Evolutionary conservation across 2,113 vertebrate genomes (phyloP), one percentile per base, ranked within the genome.

Genomic region (Nesogale talazaci): DNA sequence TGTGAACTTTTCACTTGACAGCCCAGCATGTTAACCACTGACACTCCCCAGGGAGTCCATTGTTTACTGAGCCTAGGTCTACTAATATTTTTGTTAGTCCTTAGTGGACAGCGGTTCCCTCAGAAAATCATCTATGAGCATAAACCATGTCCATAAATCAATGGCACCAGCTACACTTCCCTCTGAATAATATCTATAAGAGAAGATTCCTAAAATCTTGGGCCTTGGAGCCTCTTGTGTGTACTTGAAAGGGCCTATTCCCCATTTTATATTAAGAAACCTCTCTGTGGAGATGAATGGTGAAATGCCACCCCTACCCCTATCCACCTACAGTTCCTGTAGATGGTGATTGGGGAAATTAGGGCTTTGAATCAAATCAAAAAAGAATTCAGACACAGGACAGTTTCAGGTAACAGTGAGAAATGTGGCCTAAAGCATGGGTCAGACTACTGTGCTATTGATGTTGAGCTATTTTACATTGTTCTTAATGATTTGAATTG

Each of bases 1-100:
- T 72, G 70, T 34, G 8, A 72, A 23, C 70, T 34, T 36, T 36
- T 36, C 20, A 72, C n/a, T 72, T 36, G 19, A 3, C 34, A 72
- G 34, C 34, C 34, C 34, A 72, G 34, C 36, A 34, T 1, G 16
- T 72, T 72, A 72, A 72, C 70, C 19, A 70, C 36, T 72, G 19
- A 27, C 9, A 72, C 34, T 8, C 34, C n/a, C 70, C n/a, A 72
- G 70, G 34, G n/a, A 36, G 2, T 36, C 34, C 83, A 19, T 74
- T 96, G 19, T 93, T 94, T 92, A 42, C 82, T 80, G 88, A 67
- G 15, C 82, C 1, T 85, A 12, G 67, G 34, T 3, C 57, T 14
- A 76, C 65, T 31, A 74, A 72, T 31, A 12, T 1, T 31, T 20
- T 93, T 75, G 87, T 38, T 42, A 34, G 27, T 86, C 42, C 95